Evolutionary conservation across 2,888 invertebrate genomes (phyloP).

Genomic region (Melitaea athalia): DNA sequence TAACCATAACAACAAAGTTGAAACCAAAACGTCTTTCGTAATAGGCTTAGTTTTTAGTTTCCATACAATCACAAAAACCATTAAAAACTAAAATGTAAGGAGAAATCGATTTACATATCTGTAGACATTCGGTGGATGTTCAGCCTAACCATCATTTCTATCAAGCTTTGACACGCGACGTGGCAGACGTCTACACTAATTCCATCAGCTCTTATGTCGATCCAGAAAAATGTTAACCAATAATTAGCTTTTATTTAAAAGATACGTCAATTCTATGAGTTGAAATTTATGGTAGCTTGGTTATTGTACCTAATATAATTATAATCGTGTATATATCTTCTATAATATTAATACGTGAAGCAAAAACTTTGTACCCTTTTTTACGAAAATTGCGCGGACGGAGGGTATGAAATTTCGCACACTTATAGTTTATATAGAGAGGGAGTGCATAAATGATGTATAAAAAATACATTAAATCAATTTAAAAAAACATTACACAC

Average conservation of each 20-base stretch:
- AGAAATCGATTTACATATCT: background rate
- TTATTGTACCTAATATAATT: too few species aligned
- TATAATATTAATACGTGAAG: too few species aligned
- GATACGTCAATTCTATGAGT: background rate
- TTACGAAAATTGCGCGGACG: too few species aligned
- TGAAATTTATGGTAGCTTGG: too few species aligned
- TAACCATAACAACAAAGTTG: background rate
- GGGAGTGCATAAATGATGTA: too few species aligned
- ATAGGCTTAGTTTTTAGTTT: too few species aligned
- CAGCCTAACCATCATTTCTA: constrained; percentile 3
- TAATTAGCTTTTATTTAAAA: background rate
- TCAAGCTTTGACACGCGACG: constrained; percentile 4
- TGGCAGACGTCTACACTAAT: constrained; percentile 8
- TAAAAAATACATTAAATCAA: too few species aligned
- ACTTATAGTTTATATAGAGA: too few species aligned
- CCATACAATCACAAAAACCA: background rate
- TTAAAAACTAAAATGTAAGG: background rate
- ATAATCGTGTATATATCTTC: background rate
- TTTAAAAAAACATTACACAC: too few species aligned
- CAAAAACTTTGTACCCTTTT: too few species aligned
- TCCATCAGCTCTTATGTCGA: constrained; percentile 12
- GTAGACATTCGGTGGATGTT: background rate
- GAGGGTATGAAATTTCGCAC: too few species aligned
- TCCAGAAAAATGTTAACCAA: background rate
- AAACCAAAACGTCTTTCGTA: background rate